Evolutionary conservation across 2,888 invertebrate species (phyloP).

Genomic region (Didymodactylos carnosus): DNA sequence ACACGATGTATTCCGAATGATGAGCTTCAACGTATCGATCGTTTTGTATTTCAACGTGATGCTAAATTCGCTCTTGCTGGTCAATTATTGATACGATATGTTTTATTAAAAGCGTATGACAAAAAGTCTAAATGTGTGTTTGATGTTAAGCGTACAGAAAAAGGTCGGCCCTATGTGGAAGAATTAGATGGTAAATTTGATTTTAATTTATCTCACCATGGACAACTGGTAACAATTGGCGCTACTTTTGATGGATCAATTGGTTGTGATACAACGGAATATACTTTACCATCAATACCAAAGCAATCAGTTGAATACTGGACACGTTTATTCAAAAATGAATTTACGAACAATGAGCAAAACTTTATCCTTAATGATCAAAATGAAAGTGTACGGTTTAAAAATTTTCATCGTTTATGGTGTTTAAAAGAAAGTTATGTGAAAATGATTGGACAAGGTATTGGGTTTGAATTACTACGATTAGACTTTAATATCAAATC

Average conservation of each 20-base stretch:
- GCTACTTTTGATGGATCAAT: not conserved
- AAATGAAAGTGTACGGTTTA: not conserved
- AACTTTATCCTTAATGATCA: not conserved
- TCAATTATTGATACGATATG: constrained; percentile 9
- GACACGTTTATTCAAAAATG: not conserved
- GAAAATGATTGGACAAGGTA: constrained; percentile 7
- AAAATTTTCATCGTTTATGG: constrained; percentile 10
- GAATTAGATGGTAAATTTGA: not conserved
- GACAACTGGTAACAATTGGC: not conserved
- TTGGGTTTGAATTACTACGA: not conserved
- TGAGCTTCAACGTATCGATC: not conserved
- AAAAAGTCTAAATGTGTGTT: not conserved
- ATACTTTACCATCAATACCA: not conserved
- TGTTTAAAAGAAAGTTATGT: constrained; percentile 13
- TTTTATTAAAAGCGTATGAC: not conserved
- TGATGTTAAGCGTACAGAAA: not conserved
- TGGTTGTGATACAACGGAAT: not conserved
- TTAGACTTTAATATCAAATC: not conserved
- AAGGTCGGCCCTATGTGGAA: not conserved
- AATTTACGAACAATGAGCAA: constrained; percentile 7
- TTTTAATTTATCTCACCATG: constrained; percentile 9
- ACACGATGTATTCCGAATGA: not conserved
- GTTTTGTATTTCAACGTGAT: constrained; percentile 4
- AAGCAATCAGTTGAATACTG: not conserved
- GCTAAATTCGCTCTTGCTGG: constrained; percentile 1